Evolutionary conservation across 2,888 invertebrate species (phyloP).

Genomic region (Troides helena): DNA sequence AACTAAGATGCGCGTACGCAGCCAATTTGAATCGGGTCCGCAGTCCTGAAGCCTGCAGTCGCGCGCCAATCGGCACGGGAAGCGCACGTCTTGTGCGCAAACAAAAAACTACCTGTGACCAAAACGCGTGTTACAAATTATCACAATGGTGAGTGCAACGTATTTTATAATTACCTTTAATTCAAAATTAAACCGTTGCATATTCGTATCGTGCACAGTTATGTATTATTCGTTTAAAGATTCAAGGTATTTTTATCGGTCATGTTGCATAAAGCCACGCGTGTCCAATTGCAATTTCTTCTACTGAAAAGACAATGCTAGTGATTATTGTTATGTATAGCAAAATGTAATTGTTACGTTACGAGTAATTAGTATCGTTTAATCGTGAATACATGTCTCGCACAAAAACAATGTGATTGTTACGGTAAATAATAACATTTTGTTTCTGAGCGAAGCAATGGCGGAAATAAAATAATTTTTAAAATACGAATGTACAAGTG

Average conservation of each 20-base stretch:
- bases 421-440: neutral
- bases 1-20: constrained; percentile 24
- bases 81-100: constrained; percentile 3
- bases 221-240: neutral
- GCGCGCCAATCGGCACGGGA: constrained; percentile 12
- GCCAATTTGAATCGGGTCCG: constrained; percentile 11
- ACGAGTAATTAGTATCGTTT: neutral
- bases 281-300: constrained; percentile 29
- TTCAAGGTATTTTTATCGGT: constrained; percentile 16
- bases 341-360: constrained; percentile 5
- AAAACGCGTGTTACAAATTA: constrained; percentile 25
- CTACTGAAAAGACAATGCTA: constrained; percentile 19
- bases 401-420: constrained; percentile 5
- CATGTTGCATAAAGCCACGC: constrained; percentile 17
- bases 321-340: constrained; percentile 8
- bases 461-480: too few relatives aligned
- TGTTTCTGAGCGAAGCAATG: too few relatives aligned
- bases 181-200: constrained; percentile 1
- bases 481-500: too few relatives aligned
- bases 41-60: constrained; percentile 24
- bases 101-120: constrained; percentile 9
- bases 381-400: constrained; percentile 9
- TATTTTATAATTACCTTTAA: constrained; percentile 14
- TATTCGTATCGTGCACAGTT: constrained; percentile 1
- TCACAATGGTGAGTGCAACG: constrained; percentile 23